Percentiles rank a stretch among this genome's conserved stretches.
Conservation (phyloP, 2,888 invertebrate genomes). For the Plagiodera versicolora region DNA sequence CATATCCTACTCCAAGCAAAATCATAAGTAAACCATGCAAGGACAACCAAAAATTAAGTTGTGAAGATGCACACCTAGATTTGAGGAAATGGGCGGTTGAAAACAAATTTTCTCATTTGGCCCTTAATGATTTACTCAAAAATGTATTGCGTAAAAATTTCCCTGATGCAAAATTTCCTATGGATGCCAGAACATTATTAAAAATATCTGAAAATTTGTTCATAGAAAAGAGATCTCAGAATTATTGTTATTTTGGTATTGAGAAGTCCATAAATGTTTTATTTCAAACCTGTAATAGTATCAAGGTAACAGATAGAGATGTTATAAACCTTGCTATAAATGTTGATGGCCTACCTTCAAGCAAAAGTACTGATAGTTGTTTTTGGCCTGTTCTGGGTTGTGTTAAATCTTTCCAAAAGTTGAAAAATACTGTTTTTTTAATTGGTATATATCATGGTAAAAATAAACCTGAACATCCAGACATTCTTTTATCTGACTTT, state of each 20-base stretch:
- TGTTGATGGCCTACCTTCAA: slow-evolving; percentile 23
- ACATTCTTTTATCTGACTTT: slow-evolving; percentile 19
- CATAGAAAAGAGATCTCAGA: slow-evolving; percentile 10
- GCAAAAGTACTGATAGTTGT: slow-evolving; percentile 20
- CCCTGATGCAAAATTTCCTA: slow-evolving; percentile 18
- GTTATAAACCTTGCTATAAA: slow-evolving; percentile 21
- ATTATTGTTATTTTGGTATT: slow-evolving; percentile 22
- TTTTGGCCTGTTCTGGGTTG: slow-evolving; percentile 23
- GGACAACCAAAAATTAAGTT: slow-evolving; percentile 5
- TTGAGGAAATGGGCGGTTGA: slow-evolving; percentile 20
- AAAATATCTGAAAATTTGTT: slow-evolving; percentile 19
- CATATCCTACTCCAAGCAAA: slow-evolving; percentile 1
- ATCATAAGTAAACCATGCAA: slow-evolving; percentile 3
- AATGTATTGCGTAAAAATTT: slow-evolving; percentile 19
- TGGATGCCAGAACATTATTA: slow-evolving; percentile 21
- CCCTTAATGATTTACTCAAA: slow-evolving; percentile 17
- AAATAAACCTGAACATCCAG: slow-evolving; percentile 21
- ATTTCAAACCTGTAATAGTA: slow-evolving; percentile 15
- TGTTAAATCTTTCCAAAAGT: slow-evolving; percentile 18
- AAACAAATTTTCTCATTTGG: slow-evolving; percentile 17
- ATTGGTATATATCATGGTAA: slow-evolving; percentile 22
- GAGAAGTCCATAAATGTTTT: slow-evolving; percentile 20
- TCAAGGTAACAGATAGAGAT: slow-evolving; percentile 15
- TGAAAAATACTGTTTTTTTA: slow-evolving; percentile 20
- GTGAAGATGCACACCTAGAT: slow-evolving; percentile 13